Percentiles rank a stretch among this genome's conserved stretches.
These are phyloP conservation scores for Andricus quercusramuli DNA, from an alignment of 2,888 invertebrate genomes.

Conservation along the genomic window DNA sequence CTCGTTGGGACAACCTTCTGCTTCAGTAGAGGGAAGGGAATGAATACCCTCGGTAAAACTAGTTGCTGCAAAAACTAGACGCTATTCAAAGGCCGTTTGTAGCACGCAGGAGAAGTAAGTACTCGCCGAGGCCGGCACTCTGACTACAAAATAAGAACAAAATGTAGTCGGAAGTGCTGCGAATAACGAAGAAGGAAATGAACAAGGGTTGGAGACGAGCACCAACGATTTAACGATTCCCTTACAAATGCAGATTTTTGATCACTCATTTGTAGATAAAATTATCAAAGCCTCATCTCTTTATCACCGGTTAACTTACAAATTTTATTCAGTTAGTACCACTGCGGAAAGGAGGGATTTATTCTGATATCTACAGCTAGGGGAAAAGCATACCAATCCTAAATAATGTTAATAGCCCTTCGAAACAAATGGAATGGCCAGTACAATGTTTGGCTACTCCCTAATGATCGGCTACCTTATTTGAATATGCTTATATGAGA, in stretches of 20 bases:
- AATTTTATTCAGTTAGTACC: neutral
- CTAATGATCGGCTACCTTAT: too few species aligned
- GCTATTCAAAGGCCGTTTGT: constrained; percentile 70
- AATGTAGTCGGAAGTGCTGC: constrained; percentile 38
- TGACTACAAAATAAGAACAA: constrained; percentile 26
- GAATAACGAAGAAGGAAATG: constrained; percentile 33
- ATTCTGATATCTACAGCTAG: neutral
- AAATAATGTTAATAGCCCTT: too few species aligned
- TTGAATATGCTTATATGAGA: too few species aligned
- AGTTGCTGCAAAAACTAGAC: constrained; percentile 72
- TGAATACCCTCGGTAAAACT: constrained; percentile 69
- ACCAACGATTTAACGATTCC: neutral
- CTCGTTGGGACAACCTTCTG: constrained; percentile 3
- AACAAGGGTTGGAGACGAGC: constrained; percentile 26
- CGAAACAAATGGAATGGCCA: too few species aligned
- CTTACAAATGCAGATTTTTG: neutral
- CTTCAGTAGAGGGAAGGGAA: constrained; percentile 49
- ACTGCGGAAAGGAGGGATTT: neutral
- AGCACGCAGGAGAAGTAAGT: constrained; percentile 53
- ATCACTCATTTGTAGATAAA: constrained; percentile 18
- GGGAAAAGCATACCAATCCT: too few species aligned
- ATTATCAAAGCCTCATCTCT: neutral
- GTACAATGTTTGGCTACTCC: too few species aligned
- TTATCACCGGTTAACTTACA: neutral
- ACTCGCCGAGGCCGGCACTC: constrained; percentile 34